Base-by-base conservation (phyloP, 2,797 vertebrate species). In the Premnoplex brunnescens region DNA sequence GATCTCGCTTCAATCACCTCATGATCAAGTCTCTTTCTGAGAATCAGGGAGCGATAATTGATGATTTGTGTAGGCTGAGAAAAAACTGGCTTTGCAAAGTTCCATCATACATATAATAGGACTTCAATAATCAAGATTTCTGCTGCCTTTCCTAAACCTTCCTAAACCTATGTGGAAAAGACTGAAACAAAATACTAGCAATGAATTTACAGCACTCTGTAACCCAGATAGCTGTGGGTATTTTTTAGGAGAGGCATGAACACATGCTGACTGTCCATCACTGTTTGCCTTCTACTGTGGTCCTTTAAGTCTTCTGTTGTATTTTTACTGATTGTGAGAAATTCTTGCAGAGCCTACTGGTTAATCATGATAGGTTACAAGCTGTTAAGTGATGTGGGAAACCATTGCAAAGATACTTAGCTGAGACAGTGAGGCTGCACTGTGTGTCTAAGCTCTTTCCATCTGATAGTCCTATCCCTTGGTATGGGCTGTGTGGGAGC, bases 311-410 rank as follows among this genome's bases (percentile, higher is more conserved):
- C 52, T 60, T 62, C 55, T 76, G 48, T 67, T 81, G 30, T 60
- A 66, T 66, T 91, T 80, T 73, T 62, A 63, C 49, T 30, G 66
- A 71, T 46, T 64, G 58, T 58, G 80, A 86, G 89, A 89, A 85
- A 90, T 36, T 73, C 88, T 72, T 95, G 75, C 73, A 71, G 76
- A 87, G 56, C 75, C 84, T 55, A 24, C n/a, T 73, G 58, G 85
- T 88, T 80, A 64, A 90, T 87, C 82, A n/a, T 5, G 43, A 43
- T 39, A 41, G 5, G 4, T 78, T 88, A 89, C 58, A 80, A 89
- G 85, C 78, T 93, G 75, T 59, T 88, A 92, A 95, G 83, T 67
- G 87, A 64, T 76, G 62, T 83, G 76, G 77, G 90, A 93, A 96
- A 86, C 63, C 80, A 89, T 43, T 48, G 93, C 89, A 93, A 83